Evolutionary conservation across 2,113 vertebrate species (phyloP), one percentile per base, ranked within the genome.

Genomic region (Aleadryas rufinucha): DNA sequence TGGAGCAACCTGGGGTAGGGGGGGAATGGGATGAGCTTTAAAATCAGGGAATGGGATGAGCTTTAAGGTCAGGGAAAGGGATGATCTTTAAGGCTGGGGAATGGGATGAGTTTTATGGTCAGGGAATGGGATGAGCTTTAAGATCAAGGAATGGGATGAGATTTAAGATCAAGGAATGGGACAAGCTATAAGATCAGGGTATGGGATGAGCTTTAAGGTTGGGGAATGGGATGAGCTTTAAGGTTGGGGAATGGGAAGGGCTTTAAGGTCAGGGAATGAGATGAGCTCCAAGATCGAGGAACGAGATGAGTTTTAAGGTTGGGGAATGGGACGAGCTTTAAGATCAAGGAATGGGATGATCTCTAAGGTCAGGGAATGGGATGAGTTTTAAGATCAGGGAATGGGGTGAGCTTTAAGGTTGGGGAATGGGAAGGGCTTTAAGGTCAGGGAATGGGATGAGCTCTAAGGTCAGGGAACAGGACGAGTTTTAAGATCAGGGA

Each of bases 401-500:
- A 39, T 27, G 24, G 35, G 59, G 39, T 13, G 7, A 61, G 35
- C 11, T 61, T 0, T 28, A 61, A 19, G 16, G 2, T 13, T 41
- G 41, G 13, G 41, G 41, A 41, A 41, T 12, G 39, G 39, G 39
- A 41, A 9, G 12, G 12, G 39, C 11, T 41, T 14, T 41, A 14
- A 41, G 13, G 13, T 13, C 2, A 3, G 10, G 22, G 24, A 60
- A 50, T 22, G 19, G n/a, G 45, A 37, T 4, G 10, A 52, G 7
- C 1, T 39, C 1, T 24, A 10, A 33, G 4, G 0, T 4, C 2
- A 2, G 1, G 30, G 54, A 59, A 59, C 6, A 19, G 33, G 33
- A 22, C 1, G 10, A 37, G 11, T 0, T 45, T 3, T 7, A 35
- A 35, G 10, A 0, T 2, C 2, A 2, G 0, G 49, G 24, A 42